A percentile compares a stretch with the other conserved stretches of the same genome.
Conservation (phyloP, 2,797 vertebrate species). For the Alfaro cultratus region DNA sequence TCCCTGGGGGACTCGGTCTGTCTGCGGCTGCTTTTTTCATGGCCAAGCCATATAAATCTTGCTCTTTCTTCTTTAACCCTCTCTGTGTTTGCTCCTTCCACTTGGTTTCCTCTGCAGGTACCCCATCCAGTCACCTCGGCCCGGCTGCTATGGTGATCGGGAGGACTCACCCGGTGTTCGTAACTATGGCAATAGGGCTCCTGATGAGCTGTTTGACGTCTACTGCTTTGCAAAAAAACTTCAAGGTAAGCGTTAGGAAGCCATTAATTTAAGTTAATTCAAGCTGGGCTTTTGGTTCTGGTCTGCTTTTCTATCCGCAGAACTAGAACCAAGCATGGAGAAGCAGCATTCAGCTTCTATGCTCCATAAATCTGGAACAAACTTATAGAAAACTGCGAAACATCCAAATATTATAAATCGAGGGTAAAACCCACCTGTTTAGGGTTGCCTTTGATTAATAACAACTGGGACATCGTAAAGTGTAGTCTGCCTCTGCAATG, state of each 20-base stretch:
- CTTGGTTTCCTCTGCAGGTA: conserved; percentile 80
- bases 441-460: no score
- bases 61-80: conserved; percentile 12
- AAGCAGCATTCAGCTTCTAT: background rate
- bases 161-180: conserved; percentile 93
- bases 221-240: conserved; percentile 92
- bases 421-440: no score
- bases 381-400: no score
- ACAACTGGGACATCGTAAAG: no score
- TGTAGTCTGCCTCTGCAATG: no score
- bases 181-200: conserved; percentile 89
- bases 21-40: conserved; percentile 35
- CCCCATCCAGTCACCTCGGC: conserved; percentile 93
- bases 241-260: conserved; percentile 77
- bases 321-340: no score
- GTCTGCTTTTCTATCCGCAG: background rate
- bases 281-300: conserved; percentile 11
- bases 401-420: no score
- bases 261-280: conserved; percentile 47
- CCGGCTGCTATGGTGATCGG: conserved; percentile 95
- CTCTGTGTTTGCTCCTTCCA: conserved; percentile 18
- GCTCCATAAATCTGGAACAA: no score
- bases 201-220: conserved; percentile 89
- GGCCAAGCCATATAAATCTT: conserved; percentile 39
- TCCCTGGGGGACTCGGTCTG: conserved; percentile 34